phyloP scores from a whole-genome alignment of 2,113 vertebrate genomes.

The Holacanthus passer region DNA sequence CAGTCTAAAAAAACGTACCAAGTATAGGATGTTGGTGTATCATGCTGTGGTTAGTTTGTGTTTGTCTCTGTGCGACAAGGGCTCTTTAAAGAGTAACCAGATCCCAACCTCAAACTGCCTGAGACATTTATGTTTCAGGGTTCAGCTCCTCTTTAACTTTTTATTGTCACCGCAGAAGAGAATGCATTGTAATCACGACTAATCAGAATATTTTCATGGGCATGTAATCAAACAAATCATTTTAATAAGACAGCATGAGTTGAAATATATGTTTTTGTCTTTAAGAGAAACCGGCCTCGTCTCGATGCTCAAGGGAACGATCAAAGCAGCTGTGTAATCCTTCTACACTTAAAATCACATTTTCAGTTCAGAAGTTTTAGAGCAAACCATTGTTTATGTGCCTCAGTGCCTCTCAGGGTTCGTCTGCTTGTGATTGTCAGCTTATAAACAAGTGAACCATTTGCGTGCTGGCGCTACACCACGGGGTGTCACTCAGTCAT shows the following conservation, averaged over 20 bases:
- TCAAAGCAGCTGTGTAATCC: constrained; percentile 27
- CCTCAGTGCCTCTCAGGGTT: constrained; percentile 30
- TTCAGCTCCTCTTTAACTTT: background rate
- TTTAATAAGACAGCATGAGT: too few species aligned
- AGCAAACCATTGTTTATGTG: constrained; percentile 53
- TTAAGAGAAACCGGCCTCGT: background rate
- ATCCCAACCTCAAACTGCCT: background rate
- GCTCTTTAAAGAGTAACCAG: background rate
- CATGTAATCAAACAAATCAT: too few species aligned
- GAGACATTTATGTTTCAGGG: background rate
- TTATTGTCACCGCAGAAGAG: background rate
- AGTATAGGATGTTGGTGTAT: background rate
- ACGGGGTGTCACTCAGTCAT: constrained; percentile 69
- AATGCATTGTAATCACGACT: background rate
- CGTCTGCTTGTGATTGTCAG: constrained; percentile 71
- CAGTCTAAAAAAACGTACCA: background rate
- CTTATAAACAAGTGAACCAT: constrained; percentile 74
- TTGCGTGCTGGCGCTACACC: constrained; percentile 57
- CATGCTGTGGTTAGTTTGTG: background rate
- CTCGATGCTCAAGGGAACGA: background rate
- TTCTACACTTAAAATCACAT: constrained; percentile 24
- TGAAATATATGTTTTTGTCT: background rate
- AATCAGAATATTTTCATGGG: background rate
- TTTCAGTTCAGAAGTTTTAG: constrained; percentile 43
- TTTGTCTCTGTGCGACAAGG: background rate